Evolutionary conservation across 64 coral and sea anemone species (phyloP).

Genomic region (Porites australiensis): DNA sequence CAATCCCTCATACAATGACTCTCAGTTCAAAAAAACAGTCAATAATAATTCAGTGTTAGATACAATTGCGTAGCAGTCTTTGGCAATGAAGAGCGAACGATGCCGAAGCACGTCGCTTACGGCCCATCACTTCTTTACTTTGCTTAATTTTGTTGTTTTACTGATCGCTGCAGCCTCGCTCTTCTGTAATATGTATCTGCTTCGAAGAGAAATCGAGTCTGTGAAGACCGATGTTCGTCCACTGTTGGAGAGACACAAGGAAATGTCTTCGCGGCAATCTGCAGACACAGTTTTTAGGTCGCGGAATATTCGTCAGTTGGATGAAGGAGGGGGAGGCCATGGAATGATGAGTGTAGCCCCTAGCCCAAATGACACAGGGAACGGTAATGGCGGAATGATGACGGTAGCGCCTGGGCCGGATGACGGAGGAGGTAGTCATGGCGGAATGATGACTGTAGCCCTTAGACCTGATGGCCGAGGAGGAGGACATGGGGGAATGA

Average conservation of each 20-base stretch:
- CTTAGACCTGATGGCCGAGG: background rate
- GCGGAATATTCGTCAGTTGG: slow-evolving; percentile 18
- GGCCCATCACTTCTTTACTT: background rate
- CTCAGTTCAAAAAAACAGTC: background rate
- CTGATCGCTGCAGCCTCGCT: background rate
- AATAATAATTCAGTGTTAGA: background rate
- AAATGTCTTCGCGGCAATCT: background rate
- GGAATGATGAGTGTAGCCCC: background rate
- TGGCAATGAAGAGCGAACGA: background rate
- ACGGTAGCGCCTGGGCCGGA: background rate
- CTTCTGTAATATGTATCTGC: background rate
- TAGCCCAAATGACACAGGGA: background rate
- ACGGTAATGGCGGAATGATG: background rate
- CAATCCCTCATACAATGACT: slow-evolving; percentile 1
- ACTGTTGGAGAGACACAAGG: background rate
- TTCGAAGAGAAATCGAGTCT: slow-evolving; percentile 9
- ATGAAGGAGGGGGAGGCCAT: background rate
- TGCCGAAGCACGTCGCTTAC: background rate
- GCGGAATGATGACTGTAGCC: too few relatives aligned
- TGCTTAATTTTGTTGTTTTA: slow-evolving; percentile 8
- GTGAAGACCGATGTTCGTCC: slow-evolving; percentile 21
- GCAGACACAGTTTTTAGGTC: background rate
- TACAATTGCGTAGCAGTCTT: background rate
- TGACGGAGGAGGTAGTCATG: background rate
- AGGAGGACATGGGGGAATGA: background rate